Conservation (phyloP, 2,888 invertebrate species). For the Limnephilus marmoratus region DNA sequence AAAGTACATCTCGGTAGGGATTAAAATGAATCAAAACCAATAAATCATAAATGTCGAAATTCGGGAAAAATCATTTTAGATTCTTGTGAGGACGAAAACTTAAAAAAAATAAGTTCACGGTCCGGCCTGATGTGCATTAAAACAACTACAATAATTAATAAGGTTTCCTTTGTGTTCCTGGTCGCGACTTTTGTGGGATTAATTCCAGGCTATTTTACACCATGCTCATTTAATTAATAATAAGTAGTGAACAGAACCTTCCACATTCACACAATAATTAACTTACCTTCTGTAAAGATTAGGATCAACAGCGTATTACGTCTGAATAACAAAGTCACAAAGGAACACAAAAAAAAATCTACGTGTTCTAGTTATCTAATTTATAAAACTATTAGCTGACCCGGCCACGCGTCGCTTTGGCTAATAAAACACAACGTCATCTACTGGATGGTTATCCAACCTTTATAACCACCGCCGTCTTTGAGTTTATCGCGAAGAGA, state of each 20-base stretch:
- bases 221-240: not conserved
- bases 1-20: no score
- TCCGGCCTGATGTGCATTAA: not conserved
- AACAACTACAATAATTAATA: not conserved
- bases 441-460: no score
- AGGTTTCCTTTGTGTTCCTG: not conserved
- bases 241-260: not conserved
- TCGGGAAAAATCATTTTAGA: no score
- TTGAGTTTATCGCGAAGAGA: no score
- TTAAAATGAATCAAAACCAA: no score
- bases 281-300: not conserved
- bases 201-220: not conserved
- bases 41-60: no score
- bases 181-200: not conserved
- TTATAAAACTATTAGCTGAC: not conserved
- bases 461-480: no score
- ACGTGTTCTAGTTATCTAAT: not conserved
- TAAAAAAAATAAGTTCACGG: not conserved
- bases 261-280: not conserved
- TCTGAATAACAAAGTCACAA: not conserved
- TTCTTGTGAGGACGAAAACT: not conserved
- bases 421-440: no score
- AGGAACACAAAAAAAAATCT: not conserved
- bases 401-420: no score
- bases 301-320: not conserved